phyloP scores from a whole-genome alignment of 2,797 vertebrate genomes.

The Parauchenoglanis ngamensis region DNA sequence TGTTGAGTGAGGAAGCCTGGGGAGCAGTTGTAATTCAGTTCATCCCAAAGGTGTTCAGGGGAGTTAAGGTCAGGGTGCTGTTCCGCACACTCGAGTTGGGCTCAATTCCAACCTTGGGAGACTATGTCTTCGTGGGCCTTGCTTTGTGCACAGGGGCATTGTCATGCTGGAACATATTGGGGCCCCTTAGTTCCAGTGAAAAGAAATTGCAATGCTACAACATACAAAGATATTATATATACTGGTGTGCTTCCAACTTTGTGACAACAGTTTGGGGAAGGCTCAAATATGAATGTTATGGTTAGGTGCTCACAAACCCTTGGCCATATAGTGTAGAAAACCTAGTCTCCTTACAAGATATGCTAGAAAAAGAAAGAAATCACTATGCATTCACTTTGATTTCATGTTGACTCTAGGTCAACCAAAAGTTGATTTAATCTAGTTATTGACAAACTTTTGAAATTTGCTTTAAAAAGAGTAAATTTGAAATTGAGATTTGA shows the following conservation, averaged over 20 bases:
- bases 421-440: neutral
- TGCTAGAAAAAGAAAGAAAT: neutral
- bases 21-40: neutral
- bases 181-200: no score
- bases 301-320: neutral
- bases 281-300: neutral
- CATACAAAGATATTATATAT: neutral
- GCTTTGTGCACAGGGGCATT: neutral
- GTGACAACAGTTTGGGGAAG: neutral
- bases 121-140: neutral
- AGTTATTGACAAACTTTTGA: neutral
- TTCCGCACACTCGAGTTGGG: neutral
- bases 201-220: neutral
- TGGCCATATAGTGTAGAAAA: neutral
- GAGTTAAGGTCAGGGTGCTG: neutral
- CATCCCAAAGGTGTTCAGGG: neutral
- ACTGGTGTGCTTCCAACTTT: neutral
- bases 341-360: neutral
- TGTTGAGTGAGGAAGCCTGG: neutral
- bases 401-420: neutral
- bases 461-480: neutral
- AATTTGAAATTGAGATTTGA: neutral
- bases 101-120: neutral
- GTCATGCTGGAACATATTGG: neutral
- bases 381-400: neutral